Conservation (phyloP, 1,140 invertebrate species). For the Mercenaria mercenaria region DNA sequence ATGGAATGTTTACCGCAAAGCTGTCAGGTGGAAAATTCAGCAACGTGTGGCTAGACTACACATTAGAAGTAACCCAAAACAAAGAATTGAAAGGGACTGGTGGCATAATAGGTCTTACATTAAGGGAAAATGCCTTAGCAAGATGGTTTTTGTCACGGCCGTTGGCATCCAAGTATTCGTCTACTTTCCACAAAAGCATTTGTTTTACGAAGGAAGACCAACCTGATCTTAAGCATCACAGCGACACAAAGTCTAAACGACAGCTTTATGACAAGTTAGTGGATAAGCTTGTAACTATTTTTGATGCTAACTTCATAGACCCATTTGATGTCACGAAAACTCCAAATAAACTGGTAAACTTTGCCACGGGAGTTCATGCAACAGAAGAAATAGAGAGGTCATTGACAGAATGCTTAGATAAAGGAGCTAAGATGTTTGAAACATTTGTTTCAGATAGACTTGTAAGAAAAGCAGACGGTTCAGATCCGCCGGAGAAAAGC, state of each 20-base stretch:
- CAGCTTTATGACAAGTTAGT: neutral
- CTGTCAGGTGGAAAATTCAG: constrained; percentile 29
- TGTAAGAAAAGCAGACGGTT: neutral
- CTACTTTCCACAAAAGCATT: neutral
- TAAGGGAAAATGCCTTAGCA: constrained; percentile 10
- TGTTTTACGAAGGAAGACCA: neutral
- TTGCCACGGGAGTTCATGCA: neutral
- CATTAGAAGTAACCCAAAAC: constrained; percentile 44
- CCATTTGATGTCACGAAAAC: constrained; percentile 18
- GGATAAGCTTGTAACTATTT: constrained; percentile 1
- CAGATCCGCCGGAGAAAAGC: neutral
- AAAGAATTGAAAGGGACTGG: constrained; percentile 39
- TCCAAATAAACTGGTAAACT: constrained; percentile 8
- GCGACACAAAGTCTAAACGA: neutral
- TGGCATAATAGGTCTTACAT: constrained; percentile 56
- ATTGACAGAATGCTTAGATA: neutral
- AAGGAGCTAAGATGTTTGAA: neutral
- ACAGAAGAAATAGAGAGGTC: neutral
- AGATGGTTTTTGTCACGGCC: constrained; percentile 49
- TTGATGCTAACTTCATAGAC: constrained; percentile 40
- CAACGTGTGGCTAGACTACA: constrained; percentile 53
- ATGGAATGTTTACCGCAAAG: neutral
- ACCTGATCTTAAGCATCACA: neutral
- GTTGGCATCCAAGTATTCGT: constrained; percentile 12
- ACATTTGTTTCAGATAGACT: constrained; percentile 6